Base-by-base conservation (phyloP, 2,888 invertebrate genomes). In the Eristalis arbustorum region DNA sequence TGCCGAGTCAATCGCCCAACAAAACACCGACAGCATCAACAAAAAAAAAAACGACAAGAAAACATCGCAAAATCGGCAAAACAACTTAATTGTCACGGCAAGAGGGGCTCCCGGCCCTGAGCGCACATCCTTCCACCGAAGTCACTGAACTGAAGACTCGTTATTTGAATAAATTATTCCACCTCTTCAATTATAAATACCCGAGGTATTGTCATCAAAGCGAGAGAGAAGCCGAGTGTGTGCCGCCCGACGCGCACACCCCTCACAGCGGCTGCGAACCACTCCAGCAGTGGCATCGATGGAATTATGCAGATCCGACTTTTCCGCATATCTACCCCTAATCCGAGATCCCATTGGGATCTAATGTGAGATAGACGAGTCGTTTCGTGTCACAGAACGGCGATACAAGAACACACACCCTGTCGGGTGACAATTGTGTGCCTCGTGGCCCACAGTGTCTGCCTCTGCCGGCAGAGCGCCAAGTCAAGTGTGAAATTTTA, bases 401-500 rank as follows among this genome's bases (percentile, higher is more conserved):
- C 1, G 72, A 56, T 42, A 69, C 40, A 77, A 11, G 63, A 18
- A 76, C 71, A 80, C 18, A 75, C 72, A 42, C 66, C 34, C 71
- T 56, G 64, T 6, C 40, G 57, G 67, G 75, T 76, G 73, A 77
- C 73, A 77, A 81, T 82, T 81, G 77, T 59, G 25, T 8, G 59
- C 25, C 23, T 18, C 23, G 59, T 59, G 25, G 25, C 73, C 82
- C 73, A 76, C 13, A 11, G 25, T 61, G 57, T 71, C 13, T 71
- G n/a, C 56, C 62, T 31, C 31, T 71, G n/a, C 22, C 74, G 59
- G 11, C 59, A 59, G 59, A 23, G 91, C n/a, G n/a, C 88, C 90
- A 92, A 92, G 92, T 92, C 92, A 91, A 92, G 92, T 92, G 92
- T 91, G 90, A 93, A 92, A 92, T 93, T 92, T 92, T 92, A 92